These are phyloP conservation scores for Nymphalis urticae DNA, from an alignment of 2,888 invertebrate genomes.

Conservation along the genomic window DNA sequence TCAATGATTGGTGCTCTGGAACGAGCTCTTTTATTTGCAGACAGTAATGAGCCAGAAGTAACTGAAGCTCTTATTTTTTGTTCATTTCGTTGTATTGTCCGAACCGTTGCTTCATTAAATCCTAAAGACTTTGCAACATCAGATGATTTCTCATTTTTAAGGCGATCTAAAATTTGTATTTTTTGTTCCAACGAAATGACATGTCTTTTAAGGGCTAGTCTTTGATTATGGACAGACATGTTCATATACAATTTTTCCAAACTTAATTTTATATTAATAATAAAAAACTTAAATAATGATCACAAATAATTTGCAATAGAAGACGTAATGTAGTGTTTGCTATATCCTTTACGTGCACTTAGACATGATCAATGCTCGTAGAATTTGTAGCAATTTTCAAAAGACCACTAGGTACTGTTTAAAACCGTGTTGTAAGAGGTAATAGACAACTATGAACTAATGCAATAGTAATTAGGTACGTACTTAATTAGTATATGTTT, in stretches of 20 bases:
- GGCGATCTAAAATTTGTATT: constrained; percentile 15
- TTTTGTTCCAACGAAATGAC: constrained; percentile 13
- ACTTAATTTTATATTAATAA: neutral
- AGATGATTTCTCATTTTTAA: constrained; percentile 5
- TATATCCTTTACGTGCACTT: no score
- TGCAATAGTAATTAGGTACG: no score
- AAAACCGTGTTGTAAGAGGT: no score
- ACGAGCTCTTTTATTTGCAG: constrained; percentile 2
- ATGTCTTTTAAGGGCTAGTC: constrained; percentile 11
- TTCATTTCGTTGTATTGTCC: constrained; percentile 14
- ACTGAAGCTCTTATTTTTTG: constrained; percentile 12
- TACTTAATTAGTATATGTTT: no score
- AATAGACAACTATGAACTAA: no score
- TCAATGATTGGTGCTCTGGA: constrained; percentile 42
- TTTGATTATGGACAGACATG: neutral
- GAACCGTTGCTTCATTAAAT: constrained; percentile 9
- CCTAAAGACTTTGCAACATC: constrained; percentile 12
- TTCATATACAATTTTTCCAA: neutral
- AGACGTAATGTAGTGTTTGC: no score
- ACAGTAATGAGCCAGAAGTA: neutral
- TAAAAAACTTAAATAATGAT: neutral
- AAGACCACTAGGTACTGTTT: no score
- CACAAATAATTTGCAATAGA: neutral
- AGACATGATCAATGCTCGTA: no score
- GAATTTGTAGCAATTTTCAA: no score